phyloP scores from a whole-genome alignment of 2,113 vertebrate species.

The Suncus etruscus region DNA sequence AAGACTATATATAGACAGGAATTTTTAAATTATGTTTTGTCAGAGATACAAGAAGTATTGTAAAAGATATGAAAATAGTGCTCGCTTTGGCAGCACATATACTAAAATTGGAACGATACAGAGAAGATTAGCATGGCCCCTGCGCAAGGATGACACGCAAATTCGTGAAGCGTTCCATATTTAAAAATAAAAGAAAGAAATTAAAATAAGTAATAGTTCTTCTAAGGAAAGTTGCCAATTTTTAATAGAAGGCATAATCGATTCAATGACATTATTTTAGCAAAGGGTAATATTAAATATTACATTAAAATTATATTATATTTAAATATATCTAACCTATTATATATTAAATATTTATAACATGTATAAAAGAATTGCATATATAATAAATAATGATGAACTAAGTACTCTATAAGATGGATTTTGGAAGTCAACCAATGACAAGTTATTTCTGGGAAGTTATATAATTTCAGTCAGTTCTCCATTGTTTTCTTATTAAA shows the following conservation, averaged over 20 bases:
- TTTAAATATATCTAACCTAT: too few species aligned
- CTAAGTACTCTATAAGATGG: neutral
- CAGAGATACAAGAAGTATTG: neutral
- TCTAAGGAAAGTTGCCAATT: neutral
- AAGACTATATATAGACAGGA: too few species aligned
- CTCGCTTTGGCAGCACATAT: too few species aligned
- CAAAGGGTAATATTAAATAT: neutral
- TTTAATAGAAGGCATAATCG: neutral
- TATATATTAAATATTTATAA: too few species aligned
- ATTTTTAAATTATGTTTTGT: too few species aligned
- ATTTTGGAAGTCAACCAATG: neutral
- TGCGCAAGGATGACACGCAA: too few species aligned
- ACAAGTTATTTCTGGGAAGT: neutral
- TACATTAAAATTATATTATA: neutral
- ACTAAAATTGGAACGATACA: too few species aligned
- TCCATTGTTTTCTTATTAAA: neutral
- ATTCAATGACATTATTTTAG: neutral
- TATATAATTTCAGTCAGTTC: neutral
- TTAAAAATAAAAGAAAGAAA: too few species aligned
- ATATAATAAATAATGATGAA: neutral
- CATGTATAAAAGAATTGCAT: neutral
- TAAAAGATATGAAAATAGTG: neutral
- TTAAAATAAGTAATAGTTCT: neutral
- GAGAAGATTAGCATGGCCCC: too few species aligned
- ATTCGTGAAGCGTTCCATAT: too few species aligned